A percentile compares a stretch with the other conserved stretches of the same genome.
Evolutionary conservation across 2,888 invertebrate species (phyloP).

Genomic region (Criorhina ranunculi): DNA sequence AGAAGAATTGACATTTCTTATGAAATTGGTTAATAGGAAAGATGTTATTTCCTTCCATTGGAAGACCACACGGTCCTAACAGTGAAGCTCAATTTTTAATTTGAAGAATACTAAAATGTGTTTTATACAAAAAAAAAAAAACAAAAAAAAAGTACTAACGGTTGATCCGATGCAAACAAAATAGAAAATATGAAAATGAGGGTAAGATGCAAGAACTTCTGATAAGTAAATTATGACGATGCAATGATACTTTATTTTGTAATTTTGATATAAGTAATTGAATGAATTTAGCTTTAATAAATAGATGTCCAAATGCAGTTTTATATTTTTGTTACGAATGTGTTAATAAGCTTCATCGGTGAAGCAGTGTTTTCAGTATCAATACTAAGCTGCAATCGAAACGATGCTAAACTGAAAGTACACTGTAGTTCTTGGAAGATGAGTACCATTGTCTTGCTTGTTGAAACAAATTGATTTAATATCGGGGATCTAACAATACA

Average conservation of each 20-base stretch:
- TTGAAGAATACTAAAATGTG: conserved; percentile 52
- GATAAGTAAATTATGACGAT: conserved; percentile 44
- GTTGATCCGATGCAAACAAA: conserved; percentile 47
- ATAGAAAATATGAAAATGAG: conserved; percentile 30
- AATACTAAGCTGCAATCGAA: too few species aligned
- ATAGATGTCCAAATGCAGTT: conserved; percentile 56
- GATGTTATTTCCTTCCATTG: neutral
- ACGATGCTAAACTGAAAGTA: too few species aligned
- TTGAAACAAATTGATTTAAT: too few species aligned
- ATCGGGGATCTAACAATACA: too few species aligned
- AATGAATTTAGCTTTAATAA: conserved; percentile 15
- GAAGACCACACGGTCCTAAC: neutral
- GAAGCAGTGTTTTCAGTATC: too few species aligned
- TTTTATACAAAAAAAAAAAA: conserved; percentile 16
- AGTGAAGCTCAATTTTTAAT: neutral
- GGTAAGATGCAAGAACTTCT: conserved; percentile 55
- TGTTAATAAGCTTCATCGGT: too few species aligned
- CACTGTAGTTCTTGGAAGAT: too few species aligned
- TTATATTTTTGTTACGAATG: neutral
- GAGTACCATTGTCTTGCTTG: too few species aligned
- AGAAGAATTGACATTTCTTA: neutral
- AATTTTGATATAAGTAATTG: conserved; percentile 48
- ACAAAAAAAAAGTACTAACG: conserved; percentile 2
- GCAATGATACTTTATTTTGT: conserved; percentile 28
- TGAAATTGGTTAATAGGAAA: conserved; percentile 1